Evolutionary conservation across 2,888 invertebrate genomes (phyloP).

Genomic region (Drosophila macrothrix): DNA sequence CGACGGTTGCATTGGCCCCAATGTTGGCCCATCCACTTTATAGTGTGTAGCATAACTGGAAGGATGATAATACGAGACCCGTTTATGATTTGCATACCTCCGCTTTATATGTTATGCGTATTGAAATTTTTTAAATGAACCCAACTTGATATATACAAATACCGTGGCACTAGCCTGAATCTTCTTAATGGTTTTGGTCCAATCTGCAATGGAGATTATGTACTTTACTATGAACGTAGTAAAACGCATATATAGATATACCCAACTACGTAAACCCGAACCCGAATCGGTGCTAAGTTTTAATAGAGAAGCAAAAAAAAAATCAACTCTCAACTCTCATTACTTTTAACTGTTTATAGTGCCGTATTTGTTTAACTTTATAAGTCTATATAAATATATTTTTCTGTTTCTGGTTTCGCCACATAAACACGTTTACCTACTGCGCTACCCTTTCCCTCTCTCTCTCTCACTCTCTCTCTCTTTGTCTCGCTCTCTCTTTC

Average conservation of each 20-base stretch:
- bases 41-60: slow-evolving; percentile 57
- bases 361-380: slow-evolving; percentile 22
- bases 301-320: slow-evolving; percentile 7
- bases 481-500: background rate
- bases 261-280: slow-evolving; percentile 8
- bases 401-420: slow-evolving; percentile 15
- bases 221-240: slow-evolving; percentile 85
- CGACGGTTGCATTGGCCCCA: slow-evolving; percentile 76
- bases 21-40: slow-evolving; percentile 32
- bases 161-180: slow-evolving; percentile 84
- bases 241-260: slow-evolving; percentile 67
- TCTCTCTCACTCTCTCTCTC: slow-evolving; percentile 1
- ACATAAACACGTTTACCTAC: slow-evolving; percentile 12
- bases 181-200: slow-evolving; percentile 85
- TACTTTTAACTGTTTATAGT: slow-evolving; percentile 24
- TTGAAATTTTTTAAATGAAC: slow-evolving; percentile 46
- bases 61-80: slow-evolving; percentile 25
- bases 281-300: slow-evolving; percentile 11
- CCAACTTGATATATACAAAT: slow-evolving; percentile 46
- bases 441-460: slow-evolving; percentile 4
- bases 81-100: slow-evolving; percentile 46
- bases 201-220: slow-evolving; percentile 85
- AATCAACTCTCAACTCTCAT: slow-evolving; percentile 5
- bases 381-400: slow-evolving; percentile 1
- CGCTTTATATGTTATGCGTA: slow-evolving; percentile 44